phyloP scores from a whole-genome alignment of 2,797 vertebrate species.

The Manis javanica region DNA sequence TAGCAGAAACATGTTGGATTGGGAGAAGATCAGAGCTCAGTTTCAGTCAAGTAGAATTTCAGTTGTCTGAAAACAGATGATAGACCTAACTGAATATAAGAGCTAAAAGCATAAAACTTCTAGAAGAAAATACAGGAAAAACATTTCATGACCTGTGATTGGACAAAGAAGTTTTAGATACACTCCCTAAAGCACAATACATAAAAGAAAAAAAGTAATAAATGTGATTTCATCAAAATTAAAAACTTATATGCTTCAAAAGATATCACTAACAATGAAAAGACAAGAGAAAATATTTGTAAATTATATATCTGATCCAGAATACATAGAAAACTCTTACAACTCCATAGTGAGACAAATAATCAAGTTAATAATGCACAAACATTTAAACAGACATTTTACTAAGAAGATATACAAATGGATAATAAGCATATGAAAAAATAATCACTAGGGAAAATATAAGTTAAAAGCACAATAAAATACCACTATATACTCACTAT shows the following conservation, averaged over 20 bases:
- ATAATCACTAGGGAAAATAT: not conserved
- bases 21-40: not conserved
- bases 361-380: not conserved
- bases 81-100: not conserved
- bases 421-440: not conserved
- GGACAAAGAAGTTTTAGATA: not conserved
- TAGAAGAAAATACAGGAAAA: not conserved
- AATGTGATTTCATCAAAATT: not conserved
- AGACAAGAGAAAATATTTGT: not conserved
- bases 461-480: not conserved
- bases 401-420: not conserved
- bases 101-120: not conserved
- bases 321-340: not conserved
- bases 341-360: not conserved
- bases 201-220: not conserved
- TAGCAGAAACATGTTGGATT: not conserved
- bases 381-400: not conserved
- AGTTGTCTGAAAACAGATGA: not conserved
- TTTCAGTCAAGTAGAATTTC: not conserved
- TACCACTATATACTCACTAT: not conserved
- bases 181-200: not conserved
- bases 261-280: not conserved
- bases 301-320: not conserved
- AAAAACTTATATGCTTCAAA: not conserved
- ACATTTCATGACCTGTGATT: not conserved